Conservation (phyloP, 2,888 invertebrate species). For the Pterobdella sp. region DNA sequence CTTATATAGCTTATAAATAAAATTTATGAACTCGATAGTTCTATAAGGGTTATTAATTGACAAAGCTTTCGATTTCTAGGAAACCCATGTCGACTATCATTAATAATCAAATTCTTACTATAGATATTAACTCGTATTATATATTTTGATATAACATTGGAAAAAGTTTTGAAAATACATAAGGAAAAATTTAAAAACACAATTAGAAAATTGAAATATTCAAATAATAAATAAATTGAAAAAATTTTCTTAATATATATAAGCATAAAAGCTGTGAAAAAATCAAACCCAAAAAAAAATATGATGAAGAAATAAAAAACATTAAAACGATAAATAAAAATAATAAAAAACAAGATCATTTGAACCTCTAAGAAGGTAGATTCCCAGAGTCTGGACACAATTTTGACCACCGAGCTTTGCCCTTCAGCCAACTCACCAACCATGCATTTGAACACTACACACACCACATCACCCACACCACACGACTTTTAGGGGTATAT, state of each 20-base stretch:
- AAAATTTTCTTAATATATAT: background rate
- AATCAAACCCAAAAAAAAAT: background rate
- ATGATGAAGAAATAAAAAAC: no score
- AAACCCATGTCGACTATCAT: no score
- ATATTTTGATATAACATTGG: no score
- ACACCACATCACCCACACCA: background rate
- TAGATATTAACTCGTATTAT: no score
- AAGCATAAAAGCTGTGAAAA: background rate
- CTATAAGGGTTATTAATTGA: no score
- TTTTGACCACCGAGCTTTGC: slow-evolving; percentile 18
- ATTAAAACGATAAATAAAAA: no score
- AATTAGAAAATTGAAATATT: background rate
- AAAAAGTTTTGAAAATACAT: no score
- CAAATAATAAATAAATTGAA: background rate
- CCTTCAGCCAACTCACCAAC: slow-evolving; percentile 8
- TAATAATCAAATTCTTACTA: no score
- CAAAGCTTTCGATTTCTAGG: no score
- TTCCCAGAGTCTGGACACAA: slow-evolving; percentile 23
- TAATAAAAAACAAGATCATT: background rate
- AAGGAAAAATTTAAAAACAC: background rate
- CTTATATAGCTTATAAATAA: no score
- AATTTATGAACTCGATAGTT: no score
- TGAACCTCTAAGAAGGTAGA: slow-evolving; percentile 22
- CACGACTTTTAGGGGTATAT: no score
- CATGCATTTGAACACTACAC: background rate